phyloP scores from a whole-genome alignment of 1,140 invertebrate genomes.

The Orchesella cincta region DNA sequence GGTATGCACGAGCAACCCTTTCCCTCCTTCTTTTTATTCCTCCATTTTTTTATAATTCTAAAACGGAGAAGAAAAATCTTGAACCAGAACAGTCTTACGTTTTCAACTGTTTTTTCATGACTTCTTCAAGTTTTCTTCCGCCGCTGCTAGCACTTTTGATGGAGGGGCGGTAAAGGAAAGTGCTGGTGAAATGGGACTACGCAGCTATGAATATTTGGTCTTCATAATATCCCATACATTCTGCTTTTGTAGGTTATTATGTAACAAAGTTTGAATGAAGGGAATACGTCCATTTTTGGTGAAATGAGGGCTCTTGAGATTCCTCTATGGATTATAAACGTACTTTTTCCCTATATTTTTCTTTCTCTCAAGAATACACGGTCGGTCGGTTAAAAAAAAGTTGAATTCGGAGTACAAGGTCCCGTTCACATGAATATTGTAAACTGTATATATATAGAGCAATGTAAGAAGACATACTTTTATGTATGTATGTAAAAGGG shows the following conservation, averaged over 20 bases:
- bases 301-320: conserved; percentile 35
- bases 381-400: too few relatives aligned
- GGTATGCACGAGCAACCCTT: background rate
- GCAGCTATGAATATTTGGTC: background rate
- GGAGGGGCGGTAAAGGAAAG: background rate
- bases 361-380: too few relatives aligned
- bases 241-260: background rate
- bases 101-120: background rate
- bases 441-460: too few relatives aligned
- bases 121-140: background rate
- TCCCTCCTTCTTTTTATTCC: background rate
- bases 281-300: conserved; percentile 13
- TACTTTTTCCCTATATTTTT: too few relatives aligned
- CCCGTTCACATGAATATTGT: too few relatives aligned
- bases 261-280: background rate
- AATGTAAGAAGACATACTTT: too few relatives aligned
- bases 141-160: background rate
- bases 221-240: background rate
- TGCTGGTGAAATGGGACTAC: background rate
- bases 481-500: too few relatives aligned
- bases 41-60: background rate
- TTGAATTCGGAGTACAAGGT: too few relatives aligned
- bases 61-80: background rate
- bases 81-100: background rate
- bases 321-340: background rate